Evolutionary conservation across 2,888 invertebrate genomes (phyloP).

Genomic region (Diplolepis rosae): DNA sequence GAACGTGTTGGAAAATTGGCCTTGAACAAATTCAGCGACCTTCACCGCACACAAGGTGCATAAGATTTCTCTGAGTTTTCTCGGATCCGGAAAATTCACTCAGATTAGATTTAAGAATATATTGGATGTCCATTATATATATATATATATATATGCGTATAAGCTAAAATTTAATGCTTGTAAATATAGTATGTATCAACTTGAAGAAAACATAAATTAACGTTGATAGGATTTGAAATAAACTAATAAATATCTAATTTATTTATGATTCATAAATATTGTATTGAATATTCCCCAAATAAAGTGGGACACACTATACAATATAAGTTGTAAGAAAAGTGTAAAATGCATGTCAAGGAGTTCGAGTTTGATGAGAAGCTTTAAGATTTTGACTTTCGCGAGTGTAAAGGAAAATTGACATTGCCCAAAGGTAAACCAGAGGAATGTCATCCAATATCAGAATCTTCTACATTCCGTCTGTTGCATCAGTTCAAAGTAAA

Average conservation of each 20-base stretch:
- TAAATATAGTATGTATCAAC: no score
- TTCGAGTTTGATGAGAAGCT: background rate
- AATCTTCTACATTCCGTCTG: background rate
- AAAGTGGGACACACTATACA: no score
- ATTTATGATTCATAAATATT: no score
- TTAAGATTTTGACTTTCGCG: background rate
- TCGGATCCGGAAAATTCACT: background rate
- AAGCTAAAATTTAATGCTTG: no score
- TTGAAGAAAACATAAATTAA: no score
- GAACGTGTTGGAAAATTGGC: background rate
- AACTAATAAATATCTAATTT: no score
- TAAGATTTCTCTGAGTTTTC: background rate
- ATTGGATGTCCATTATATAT: background rate
- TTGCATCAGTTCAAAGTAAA: conserved; percentile 12
- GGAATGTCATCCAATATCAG: background rate
- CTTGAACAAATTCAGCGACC: background rate
- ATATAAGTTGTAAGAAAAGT: background rate
- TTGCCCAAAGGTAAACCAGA: background rate
- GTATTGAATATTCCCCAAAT: no score
- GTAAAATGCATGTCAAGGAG: background rate
- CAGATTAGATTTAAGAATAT: background rate
- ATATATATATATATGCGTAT: no score
- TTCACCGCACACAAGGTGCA: background rate
- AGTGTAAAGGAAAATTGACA: background rate
- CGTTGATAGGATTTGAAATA: no score